A percentile compares a stretch with the other conserved stretches of the same genome.
phyloP scores from a whole-genome alignment of 2,797 vertebrate genomes.

The Cottoperca gobio region DNA sequence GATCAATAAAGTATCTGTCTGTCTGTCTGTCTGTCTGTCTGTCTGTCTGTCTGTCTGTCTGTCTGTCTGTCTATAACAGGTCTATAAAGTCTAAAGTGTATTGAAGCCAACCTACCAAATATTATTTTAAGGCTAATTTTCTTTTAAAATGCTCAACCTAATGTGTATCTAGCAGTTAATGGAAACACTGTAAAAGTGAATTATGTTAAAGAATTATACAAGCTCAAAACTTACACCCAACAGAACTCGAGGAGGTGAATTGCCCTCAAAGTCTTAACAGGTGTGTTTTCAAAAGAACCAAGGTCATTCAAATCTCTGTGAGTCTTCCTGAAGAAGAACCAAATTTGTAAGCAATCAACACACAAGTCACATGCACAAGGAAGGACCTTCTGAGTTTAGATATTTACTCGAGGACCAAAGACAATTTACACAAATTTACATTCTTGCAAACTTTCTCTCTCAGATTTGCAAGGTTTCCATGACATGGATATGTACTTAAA shows the following conservation, averaged over 20 bases:
- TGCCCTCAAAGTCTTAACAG: neutral
- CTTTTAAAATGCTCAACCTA: neutral
- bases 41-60: no score
- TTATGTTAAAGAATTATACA: neutral
- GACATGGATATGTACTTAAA: neutral
- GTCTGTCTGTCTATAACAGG: no score
- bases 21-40: no score
- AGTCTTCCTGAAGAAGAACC: neutral
- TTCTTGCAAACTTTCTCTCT: constrained; percentile 18
- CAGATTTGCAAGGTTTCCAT: constrained; percentile 43
- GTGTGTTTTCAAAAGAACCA: neutral
- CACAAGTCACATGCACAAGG: neutral
- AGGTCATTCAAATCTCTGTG: constrained; percentile 41
- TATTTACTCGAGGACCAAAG: neutral
- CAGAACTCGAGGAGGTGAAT: neutral
- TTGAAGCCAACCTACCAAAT: neutral
- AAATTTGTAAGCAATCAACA: constrained; percentile 2
- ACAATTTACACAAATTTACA: constrained; percentile 58
- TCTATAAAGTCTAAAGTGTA: no score
- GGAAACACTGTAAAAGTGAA: neutral
- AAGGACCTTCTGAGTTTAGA: neutral
- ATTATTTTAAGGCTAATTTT: neutral
- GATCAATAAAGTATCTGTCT: no score
- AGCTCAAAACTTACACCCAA: neutral
- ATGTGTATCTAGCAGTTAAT: neutral